Base-by-base conservation (phyloP, 2,888 invertebrate genomes). In the Brassicogethes aeneus region DNA sequence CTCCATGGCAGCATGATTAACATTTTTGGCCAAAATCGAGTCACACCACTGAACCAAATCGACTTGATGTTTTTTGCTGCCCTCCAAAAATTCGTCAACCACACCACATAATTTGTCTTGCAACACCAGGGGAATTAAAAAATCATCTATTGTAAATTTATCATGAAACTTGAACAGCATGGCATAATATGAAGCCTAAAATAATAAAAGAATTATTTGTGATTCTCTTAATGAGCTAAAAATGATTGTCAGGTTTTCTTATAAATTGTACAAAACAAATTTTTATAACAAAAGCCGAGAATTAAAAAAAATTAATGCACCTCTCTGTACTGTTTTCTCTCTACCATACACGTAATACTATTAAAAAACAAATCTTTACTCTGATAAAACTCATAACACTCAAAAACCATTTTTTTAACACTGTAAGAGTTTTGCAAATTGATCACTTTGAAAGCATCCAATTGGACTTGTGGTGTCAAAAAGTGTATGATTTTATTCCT, bases 91-190 rank as follows among this genome's bases (percentile, higher is more conserved):
- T 42, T 84, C 82, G 63, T 91, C 87, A 13, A 44, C 44, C 34
- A 84, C 80, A 48, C 85, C 67, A 47, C 76, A 77, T 10, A 80
- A 66, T 62, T 86, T 89, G 59, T 90, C 89, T 70, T 91, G 88
- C 32, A 91, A 68, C 51, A 91, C 72, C 39, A 92, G 68, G 1
- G 91, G 91, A 46, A 92, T 71, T 3, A 88, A 60, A 51, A 90
- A 73, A 41, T 81, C 78, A 58, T 84, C 77, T 38, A 86, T 77
- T 36, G 74, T 69, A 61, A 87, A 85, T 40, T 76, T 69, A 45
- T 76, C 69, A 55, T 82, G 82, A 30, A 88, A 63, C 46, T 80
- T 72, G 56, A 88, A 70, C 38, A 80, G 72, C 39, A 79, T 73
- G 3, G 79, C 74, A 67, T 80, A 77, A 58, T 84, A 83, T 23